Base-by-base conservation (phyloP, 2,113 vertebrate genomes). In the Nestor notabilis region DNA sequence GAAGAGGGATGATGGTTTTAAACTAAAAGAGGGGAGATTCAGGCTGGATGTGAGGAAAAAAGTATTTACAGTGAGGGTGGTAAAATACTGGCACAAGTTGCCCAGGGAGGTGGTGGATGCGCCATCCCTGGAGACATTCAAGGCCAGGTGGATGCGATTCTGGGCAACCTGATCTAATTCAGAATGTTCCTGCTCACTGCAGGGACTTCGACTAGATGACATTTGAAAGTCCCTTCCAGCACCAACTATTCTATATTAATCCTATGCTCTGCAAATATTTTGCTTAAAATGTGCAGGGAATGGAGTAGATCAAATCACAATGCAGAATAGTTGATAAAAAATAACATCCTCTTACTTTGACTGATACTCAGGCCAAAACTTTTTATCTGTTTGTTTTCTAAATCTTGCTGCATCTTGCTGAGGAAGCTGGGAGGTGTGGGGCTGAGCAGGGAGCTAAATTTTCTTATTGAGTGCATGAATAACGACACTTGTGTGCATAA, bases 381-480 rank as follows among this genome's bases (percentile, higher is more conserved):
- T 53, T 89, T 96, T 85, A 58, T 69, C 28, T 81, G 23, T 83
- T 56, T 37, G 43, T 81, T 94, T 83, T 83, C 35, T 31, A 28
- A 68, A 61, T 50, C 53, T 83, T 74, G 10, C 60, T 81, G 33
- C 20, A 46, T 87, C 68, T 93, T 88, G 43, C 46, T 94, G 75
- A 87, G 61, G 85, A 89, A 83, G 29, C 61, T 69, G 18, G 39
- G 46, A 77, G 60, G 28, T 55, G 9, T 2, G 2, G 11, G 64
- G 2, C 24, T 4, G 2, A 14, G 12, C 33, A 94, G 20, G 15
- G 39, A 91, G 23, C 29, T 83, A 55, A 85, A 79, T 89, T 87
- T 92, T 92, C 44, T 77, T 81, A 60, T 18, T 63, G 64, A 88
- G 71, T 92, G 24, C 52, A 76, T 85, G 77, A 92, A 83, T 95